Evolutionary conservation across 2,113 vertebrate species (phyloP), one percentile per base, ranked within the genome.

Genomic region (Triplophysa tibetana): DNA sequence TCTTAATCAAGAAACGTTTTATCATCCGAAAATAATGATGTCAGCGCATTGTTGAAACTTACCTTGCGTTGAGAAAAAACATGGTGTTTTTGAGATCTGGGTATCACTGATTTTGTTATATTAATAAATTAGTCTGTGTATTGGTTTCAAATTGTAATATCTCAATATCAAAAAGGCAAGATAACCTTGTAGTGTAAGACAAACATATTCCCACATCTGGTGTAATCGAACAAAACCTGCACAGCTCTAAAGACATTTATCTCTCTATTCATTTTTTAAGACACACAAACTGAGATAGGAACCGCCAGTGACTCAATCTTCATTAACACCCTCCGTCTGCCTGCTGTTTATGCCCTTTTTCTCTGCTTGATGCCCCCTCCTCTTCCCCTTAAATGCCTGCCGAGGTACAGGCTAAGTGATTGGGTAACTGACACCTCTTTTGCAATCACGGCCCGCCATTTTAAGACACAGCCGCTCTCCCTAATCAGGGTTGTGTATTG

Each of bases 361-460:
- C 74, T 64, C 19, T 12, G 62, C 45, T 54, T 65, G 41, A 63
- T 75, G 17, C 73, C 24, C 56, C 73, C 38, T 63, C 54, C 54
- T 58, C 52, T 21, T 21, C 60, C 41, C 48, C 19, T 65, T 77
- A 77, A 77, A 77, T 54, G 66, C 75, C 45, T 77, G 61, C 43
- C 54, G 75, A 77, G 61, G 75, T 77, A 77, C 54, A 77, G 62
- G 75, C 75, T 77, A 77, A 77, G 75, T 77, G 75, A 77, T 66
- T 77, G 75, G 75, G 52, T 77, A 77, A 66, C 75, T 54, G 75
- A 77, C 45, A 65, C 62, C 62, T 77, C 75, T 77, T 77, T 77
- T 54, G 45, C 75, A 77, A 77, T 77, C 75, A 77, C 75, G 19
- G 45, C 75, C 45, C 8, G 13, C 41, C 74, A 77, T 77, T 77